phyloP scores from a whole-genome alignment of 2,113 vertebrate genomes.

The Apistogramma diplotaenia region DNA sequence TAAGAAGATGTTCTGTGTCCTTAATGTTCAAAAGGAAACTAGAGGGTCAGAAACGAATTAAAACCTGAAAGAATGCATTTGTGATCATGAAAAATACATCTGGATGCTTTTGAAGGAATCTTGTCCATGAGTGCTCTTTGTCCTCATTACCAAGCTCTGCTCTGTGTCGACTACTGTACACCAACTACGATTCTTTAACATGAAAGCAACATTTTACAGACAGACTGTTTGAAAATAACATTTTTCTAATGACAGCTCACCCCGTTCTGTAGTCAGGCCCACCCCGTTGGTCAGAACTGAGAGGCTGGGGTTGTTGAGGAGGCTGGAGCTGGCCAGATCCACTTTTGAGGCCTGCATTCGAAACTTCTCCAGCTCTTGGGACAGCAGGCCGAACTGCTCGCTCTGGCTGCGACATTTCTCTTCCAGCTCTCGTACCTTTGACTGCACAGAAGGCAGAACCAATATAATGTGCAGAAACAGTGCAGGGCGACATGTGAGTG shows the following conservation, averaged over 20 bases:
- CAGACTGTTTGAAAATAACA: neutral
- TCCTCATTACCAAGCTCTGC: neutral
- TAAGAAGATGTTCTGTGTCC: neutral
- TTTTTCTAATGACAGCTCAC: slow-evolving; percentile 46
- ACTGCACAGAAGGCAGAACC: slow-evolving; percentile 67
- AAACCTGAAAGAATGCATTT: neutral
- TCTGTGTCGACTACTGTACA: neutral
- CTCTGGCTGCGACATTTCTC: slow-evolving; percentile 94
- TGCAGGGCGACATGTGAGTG: neutral
- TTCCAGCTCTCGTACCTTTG: slow-evolving; percentile 91
- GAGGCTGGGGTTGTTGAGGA: slow-evolving; percentile 75
- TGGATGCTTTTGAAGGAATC: neutral
- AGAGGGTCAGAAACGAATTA: neutral
- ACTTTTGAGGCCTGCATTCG: slow-evolving; percentile 88
- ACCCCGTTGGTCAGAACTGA: slow-evolving; percentile 76
- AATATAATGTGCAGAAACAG: neutral
- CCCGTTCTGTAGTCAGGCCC: slow-evolving; percentile 72
- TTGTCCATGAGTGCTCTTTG: neutral
- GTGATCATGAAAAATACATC: neutral
- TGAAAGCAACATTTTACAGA: neutral
- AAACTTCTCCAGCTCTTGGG: slow-evolving; percentile 91
- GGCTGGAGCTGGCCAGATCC: slow-evolving; percentile 73
- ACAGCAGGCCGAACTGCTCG: slow-evolving; percentile 90
- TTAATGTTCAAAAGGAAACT: neutral
- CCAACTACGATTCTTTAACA: neutral